These are phyloP conservation scores for Copidosoma floridanum DNA, from an alignment of 1,140 invertebrate genomes.

Conservation along the genomic window DNA sequence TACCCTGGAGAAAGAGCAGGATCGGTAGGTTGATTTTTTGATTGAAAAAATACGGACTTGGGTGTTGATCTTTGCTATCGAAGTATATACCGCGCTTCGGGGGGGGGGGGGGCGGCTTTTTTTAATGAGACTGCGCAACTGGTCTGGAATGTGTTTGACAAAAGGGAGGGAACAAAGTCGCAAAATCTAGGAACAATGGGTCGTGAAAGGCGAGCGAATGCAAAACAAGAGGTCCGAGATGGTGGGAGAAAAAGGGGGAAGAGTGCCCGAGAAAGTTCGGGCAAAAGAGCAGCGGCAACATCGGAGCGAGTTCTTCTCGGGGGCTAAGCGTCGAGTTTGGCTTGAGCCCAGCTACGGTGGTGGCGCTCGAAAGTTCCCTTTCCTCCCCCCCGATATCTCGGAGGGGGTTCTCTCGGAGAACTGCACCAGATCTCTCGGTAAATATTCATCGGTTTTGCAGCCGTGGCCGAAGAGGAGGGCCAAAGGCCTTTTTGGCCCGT, in stretches of 20 bases:
- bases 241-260: background rate
- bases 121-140: too few species aligned
- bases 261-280: background rate
- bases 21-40: too few species aligned
- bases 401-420: background rate
- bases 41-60: too few species aligned
- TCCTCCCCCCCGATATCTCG: background rate
- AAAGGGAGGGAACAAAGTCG: too few species aligned
- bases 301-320: background rate
- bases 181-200: too few species aligned
- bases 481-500: background rate
- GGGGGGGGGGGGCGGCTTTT: too few species aligned
- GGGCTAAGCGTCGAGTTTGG: background rate
- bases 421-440: background rate
- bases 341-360: slow-evolving; percentile 6
- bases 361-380: slow-evolving; percentile 4
- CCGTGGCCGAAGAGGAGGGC: too few species aligned
- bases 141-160: too few species aligned
- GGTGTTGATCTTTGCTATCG: too few species aligned
- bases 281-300: background rate
- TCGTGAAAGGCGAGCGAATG: too few species aligned
- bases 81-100: too few species aligned
- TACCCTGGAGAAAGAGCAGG: too few species aligned
- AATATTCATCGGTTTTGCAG: slow-evolving; percentile 20
- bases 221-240: background rate